Evolutionary conservation across 64 coral and sea anemone genomes (phyloP).

Genomic region (Stichodactyla mertensii): DNA sequence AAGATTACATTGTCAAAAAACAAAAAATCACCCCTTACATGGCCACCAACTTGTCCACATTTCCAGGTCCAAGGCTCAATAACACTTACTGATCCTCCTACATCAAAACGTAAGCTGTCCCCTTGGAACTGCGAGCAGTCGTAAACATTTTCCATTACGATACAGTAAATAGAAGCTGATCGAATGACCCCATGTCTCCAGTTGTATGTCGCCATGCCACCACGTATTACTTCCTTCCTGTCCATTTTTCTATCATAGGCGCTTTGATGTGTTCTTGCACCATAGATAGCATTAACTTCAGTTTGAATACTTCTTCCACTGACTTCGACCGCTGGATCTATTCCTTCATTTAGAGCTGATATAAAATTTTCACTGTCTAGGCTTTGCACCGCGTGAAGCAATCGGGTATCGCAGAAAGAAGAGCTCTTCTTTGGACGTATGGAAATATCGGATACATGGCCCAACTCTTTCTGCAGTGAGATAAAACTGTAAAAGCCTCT

Average conservation of each 20-base stretch:
- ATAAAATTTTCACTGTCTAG: constrained; percentile 20
- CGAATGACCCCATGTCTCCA: constrained; percentile 55
- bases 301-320: constrained; percentile 10
- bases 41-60: constrained; percentile 30
- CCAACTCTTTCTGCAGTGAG: constrained; percentile 44
- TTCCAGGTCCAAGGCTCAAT: constrained; percentile 54
- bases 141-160: constrained; percentile 38
- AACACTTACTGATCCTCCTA: constrained; percentile 36
- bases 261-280: not conserved
- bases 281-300: constrained; percentile 23
- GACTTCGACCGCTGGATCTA: constrained; percentile 42
- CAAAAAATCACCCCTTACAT: constrained; percentile 39
- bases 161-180: constrained; percentile 22
- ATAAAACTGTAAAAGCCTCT: constrained; percentile 34
- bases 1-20: constrained; percentile 50
- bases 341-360: constrained; percentile 32
- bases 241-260: constrained; percentile 17
- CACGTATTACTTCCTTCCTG: constrained; percentile 47
- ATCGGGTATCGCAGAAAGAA: constrained; percentile 38
- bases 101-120: constrained; percentile 27
- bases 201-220: constrained; percentile 25
- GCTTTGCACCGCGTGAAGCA: constrained; percentile 26
- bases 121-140: constrained; percentile 51
- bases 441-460: constrained; percentile 10
- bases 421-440: constrained; percentile 27